Percentiles rank a stretch among this genome's conserved stretches.
These are phyloP conservation scores for Cottoperca gobio DNA, from an alignment of 2,797 vertebrate genomes.

Conservation along the genomic window DNA sequence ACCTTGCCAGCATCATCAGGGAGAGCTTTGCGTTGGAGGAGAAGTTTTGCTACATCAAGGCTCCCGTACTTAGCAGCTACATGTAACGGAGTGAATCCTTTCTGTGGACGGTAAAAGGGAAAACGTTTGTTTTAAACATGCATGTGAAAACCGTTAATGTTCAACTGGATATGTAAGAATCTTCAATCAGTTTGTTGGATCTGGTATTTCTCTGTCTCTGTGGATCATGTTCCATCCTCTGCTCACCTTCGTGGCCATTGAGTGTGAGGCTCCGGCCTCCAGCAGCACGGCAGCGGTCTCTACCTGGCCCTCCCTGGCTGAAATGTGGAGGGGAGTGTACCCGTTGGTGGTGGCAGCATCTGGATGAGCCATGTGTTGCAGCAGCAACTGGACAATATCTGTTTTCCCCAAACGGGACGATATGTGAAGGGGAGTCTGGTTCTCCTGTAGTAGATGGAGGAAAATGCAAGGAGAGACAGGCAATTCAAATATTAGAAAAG, in stretches of 20 bases:
- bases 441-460: constrained; percentile 86
- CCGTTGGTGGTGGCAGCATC: constrained; percentile 95
- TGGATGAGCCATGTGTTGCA: constrained; percentile 97
- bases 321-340: constrained; percentile 96
- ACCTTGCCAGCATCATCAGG: constrained; percentile 95
- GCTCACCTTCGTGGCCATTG: constrained; percentile 93
- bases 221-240: background rate
- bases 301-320: constrained; percentile 94
- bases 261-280: constrained; percentile 94
- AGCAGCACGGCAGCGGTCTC: constrained; percentile 93
- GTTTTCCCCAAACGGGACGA: constrained; percentile 97
- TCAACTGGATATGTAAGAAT: background rate
- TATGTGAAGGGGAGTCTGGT: constrained; percentile 97
- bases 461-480: background rate
- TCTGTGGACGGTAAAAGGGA: constrained; percentile 81
- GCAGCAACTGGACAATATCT: constrained; percentile 94
- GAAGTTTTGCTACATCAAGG: constrained; percentile 94
- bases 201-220: background rate
- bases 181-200: background rate
- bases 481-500: background rate
- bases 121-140: background rate
- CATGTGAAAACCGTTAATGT: background rate
- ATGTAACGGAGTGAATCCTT: constrained; percentile 97
- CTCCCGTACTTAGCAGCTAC: constrained; percentile 98
- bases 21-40: constrained; percentile 92